Percentiles rank a stretch among this genome's conserved stretches.
These are phyloP conservation scores for Incurvaria masculella DNA, from an alignment of 2,888 invertebrate genomes.

Conservation along the genomic window DNA sequence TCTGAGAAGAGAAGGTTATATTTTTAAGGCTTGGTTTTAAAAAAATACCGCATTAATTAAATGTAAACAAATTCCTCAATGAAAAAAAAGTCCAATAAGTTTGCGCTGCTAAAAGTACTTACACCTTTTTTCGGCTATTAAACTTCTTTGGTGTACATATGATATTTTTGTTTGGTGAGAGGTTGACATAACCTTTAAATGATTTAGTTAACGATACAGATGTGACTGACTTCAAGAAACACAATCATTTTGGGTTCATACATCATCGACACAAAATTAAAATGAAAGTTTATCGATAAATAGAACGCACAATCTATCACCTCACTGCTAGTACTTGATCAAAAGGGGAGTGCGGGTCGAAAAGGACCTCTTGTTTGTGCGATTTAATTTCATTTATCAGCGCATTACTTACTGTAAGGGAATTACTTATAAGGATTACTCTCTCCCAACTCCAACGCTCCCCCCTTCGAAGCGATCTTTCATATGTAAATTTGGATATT, in stretches of 20 bases:
- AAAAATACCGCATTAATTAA: neutral
- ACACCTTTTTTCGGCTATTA: no score
- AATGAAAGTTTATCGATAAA: conserved; percentile 1
- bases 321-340: neutral
- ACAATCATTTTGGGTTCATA: no score
- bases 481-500: neutral
- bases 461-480: conserved; percentile 11
- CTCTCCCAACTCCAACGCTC: no score
- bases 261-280: neutral
- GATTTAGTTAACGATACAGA: neutral
- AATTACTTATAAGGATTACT: conserved; percentile 54
- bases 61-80: no score
- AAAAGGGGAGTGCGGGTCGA: conserved; percentile 40
- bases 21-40: neutral
- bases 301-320: neutral
- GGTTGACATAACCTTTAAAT: neutral
- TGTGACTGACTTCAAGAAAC: neutral
- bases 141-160: no score
- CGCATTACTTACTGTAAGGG: conserved; percentile 54
- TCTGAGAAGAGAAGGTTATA: neutral
- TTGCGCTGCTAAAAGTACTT: no score
- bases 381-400: conserved; percentile 58
- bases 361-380: conserved; percentile 52
- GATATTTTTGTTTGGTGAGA: neutral
- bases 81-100: no score